phyloP scores from a whole-genome alignment of 2,113 vertebrate species.

The Heliornis fulica region DNA sequence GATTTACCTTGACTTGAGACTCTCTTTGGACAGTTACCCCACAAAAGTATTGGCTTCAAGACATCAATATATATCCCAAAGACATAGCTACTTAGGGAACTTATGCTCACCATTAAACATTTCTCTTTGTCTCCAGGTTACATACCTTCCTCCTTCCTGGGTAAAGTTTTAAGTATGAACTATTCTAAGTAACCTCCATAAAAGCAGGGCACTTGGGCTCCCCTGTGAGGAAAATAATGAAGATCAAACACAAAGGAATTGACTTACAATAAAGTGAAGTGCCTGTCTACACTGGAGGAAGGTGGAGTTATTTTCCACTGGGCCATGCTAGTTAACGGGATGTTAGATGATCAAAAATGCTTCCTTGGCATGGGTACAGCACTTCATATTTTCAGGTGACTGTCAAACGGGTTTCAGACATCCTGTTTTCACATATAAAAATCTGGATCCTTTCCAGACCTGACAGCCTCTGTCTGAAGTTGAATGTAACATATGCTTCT shows the following conservation, averaged over 20 bases:
- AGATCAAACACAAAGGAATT: background rate
- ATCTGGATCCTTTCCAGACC: background rate
- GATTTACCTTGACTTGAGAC: background rate
- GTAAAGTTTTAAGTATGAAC: background rate
- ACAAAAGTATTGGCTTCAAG: background rate
- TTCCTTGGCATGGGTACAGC: background rate
- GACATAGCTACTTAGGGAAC: background rate
- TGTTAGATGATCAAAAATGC: background rate
- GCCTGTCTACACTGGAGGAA: background rate
- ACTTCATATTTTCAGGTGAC: background rate
- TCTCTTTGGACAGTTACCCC: background rate
- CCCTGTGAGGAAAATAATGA: background rate
- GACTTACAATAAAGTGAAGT: background rate
- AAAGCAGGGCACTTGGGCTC: background rate
- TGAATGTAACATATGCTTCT: background rate
- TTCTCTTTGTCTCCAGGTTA: background rate
- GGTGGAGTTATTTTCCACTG: background rate
- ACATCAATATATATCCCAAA: background rate
- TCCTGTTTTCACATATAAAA: background rate
- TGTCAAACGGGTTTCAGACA: background rate
- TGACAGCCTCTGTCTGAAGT: background rate
- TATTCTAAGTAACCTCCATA: background rate
- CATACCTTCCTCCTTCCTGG: background rate
- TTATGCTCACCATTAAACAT: background rate
- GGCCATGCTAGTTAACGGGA: background rate